A percentile compares a stretch with the other conserved stretches of the same genome.
Conservation (phyloP, 2,797 vertebrate species). For the Meriones psammophilus region DNA sequence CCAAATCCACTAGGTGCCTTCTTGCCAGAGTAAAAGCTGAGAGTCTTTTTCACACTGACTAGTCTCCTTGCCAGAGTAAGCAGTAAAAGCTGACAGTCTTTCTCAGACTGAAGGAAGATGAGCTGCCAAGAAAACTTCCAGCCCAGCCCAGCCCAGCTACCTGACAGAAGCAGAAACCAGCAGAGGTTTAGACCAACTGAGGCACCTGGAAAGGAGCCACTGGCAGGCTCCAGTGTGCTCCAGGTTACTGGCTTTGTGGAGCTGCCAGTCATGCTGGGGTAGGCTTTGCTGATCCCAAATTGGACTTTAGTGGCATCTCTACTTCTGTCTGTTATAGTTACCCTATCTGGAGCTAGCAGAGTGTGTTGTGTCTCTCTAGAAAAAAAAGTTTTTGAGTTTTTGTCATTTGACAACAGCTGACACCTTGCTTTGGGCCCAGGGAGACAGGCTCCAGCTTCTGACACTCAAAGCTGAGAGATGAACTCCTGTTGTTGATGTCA, state of each 20-base stretch:
- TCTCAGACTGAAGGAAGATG: background rate
- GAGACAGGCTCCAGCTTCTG: background rate
- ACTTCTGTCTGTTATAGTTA: background rate
- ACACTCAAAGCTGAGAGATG: background rate
- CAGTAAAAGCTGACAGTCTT: background rate
- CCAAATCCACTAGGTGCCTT: background rate
- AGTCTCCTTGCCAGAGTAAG: background rate
- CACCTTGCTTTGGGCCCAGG: background rate
- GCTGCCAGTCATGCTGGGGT: background rate
- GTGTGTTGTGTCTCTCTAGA: background rate
- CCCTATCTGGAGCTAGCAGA: background rate
- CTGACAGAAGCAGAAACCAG: background rate
- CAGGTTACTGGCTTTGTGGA: background rate
- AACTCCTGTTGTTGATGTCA: background rate
- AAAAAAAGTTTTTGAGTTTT: background rate
- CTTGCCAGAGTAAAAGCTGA: background rate
- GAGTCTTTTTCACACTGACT: background rate
- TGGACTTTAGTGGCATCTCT: background rate
- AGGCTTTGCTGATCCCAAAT: background rate
- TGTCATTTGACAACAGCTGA: background rate
- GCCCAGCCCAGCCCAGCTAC: background rate
- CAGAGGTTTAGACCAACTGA: background rate
- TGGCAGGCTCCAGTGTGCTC: background rate
- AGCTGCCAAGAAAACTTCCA: background rate
- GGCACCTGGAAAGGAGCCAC: background rate